A percentile compares a stretch with the other conserved stretches of the same genome.
Conservation (phyloP, 2,797 vertebrate species). For the Merluccius polli region DNA sequence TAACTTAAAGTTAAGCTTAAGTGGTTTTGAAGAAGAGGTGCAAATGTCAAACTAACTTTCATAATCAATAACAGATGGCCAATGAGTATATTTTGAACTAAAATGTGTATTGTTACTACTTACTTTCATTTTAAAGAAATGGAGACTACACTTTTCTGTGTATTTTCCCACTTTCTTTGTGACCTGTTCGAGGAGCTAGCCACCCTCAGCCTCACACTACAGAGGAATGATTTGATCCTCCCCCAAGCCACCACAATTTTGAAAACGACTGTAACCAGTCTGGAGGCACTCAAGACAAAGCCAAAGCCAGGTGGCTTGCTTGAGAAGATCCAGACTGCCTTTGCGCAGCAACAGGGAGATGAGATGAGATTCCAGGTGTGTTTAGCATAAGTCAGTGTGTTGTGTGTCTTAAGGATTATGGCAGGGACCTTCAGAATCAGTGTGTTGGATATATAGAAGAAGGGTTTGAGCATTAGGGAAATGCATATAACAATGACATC, state of each 20-base stretch:
- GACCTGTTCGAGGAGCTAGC: conserved; percentile 22
- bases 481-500: conserved; percentile 7
- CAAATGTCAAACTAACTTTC: not conserved
- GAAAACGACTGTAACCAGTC: conserved; percentile 17
- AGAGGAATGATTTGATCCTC: conserved; percentile 23
- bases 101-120: too few relatives aligned
- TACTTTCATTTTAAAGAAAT: conserved; percentile 17
- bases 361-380: conserved; percentile 23
- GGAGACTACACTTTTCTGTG: conserved; percentile 23
- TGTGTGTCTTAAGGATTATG: conserved; percentile 3
- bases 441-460: conserved; percentile 8
- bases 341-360: conserved; percentile 18
- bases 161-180: conserved; percentile 22
- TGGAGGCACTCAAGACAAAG: conserved; percentile 18
- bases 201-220: conserved; percentile 18
- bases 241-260: conserved; percentile 24
- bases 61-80: too few relatives aligned
- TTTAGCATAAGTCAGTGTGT: conserved; percentile 12
- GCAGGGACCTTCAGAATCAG: conserved; percentile 6
- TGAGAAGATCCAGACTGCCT: conserved; percentile 22
- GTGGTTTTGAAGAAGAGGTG: not conserved
- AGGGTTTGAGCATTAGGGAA: conserved; percentile 14
- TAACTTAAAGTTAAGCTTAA: not conserved
- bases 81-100: too few relatives aligned
- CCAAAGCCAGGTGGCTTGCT: conserved; percentile 22